phyloP scores from a whole-genome alignment of 2,888 invertebrate species.

The Acronicta psi region DNA sequence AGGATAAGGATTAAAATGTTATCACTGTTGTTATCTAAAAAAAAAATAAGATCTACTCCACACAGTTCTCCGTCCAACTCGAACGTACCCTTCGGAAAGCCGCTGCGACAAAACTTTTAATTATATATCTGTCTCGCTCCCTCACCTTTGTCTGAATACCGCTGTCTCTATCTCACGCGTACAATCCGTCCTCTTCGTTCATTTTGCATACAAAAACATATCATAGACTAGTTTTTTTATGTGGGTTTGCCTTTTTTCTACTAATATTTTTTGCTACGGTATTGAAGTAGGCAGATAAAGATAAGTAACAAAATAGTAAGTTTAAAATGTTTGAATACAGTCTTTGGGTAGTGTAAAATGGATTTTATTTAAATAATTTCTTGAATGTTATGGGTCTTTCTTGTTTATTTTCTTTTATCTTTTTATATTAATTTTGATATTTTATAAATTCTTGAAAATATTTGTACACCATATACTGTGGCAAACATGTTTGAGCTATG shows the following conservation, averaged over 20 bases:
- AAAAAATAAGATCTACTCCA: slow-evolving; percentile 53
- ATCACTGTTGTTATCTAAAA: background rate
- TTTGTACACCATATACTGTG: too few relatives aligned
- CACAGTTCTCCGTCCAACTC: slow-evolving; percentile 54
- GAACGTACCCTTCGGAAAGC: slow-evolving; percentile 83
- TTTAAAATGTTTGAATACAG: background rate
- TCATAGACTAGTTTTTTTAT: slow-evolving; percentile 39
- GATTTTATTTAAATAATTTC: too few relatives aligned
- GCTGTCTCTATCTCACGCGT: slow-evolving; percentile 44
- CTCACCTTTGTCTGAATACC: slow-evolving; percentile 52
- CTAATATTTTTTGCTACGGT: slow-evolving; percentile 31
- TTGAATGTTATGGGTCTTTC: too few relatives aligned
- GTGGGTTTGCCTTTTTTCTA: slow-evolving; percentile 34
- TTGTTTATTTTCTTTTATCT: too few relatives aligned
- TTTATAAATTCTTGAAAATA: too few relatives aligned
- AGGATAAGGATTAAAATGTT: background rate
- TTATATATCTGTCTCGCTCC: slow-evolving; percentile 79
- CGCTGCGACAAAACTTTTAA: slow-evolving; percentile 88
- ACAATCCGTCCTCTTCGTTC: slow-evolving; percentile 56
- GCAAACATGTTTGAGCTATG: too few relatives aligned
- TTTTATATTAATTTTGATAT: too few relatives aligned
- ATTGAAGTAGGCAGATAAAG: slow-evolving; percentile 15
- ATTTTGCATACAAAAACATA: slow-evolving; percentile 59
- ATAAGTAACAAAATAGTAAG: slow-evolving; percentile 1
- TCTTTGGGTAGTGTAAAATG: background rate